Percentiles rank a stretch among this genome's conserved stretches.
Evolutionary conservation across 1,140 invertebrate genomes (phyloP).

Genomic region (Vollenhovia emeryi): DNA sequence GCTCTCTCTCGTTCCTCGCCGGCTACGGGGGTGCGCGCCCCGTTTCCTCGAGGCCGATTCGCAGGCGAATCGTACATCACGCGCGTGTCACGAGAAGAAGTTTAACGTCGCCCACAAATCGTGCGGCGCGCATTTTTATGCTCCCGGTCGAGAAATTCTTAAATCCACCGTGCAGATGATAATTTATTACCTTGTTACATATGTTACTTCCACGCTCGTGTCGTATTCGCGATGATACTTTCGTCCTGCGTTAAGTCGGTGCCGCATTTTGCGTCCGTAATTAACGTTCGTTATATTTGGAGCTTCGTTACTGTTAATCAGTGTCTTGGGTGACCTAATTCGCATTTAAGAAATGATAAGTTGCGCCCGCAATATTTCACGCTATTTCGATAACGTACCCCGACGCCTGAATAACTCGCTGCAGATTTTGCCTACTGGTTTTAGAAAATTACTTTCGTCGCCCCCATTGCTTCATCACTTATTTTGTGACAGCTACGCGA

Average conservation of each 20-base stretch:
- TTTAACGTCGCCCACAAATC: conserved; percentile 59
- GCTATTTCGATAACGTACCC: background rate
- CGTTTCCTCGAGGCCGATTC: background rate
- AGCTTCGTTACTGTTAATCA: background rate
- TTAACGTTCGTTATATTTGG: conserved; percentile 28
- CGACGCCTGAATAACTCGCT: background rate
- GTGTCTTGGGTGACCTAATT: background rate
- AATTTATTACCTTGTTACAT: conserved; percentile 67
- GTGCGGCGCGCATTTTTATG: conserved; percentile 48
- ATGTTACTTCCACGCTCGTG: background rate
- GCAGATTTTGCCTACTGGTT: background rate
- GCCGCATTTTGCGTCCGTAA: conserved; percentile 8
- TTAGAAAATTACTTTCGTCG: too few relatives aligned
- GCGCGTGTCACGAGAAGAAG: conserved; percentile 51
- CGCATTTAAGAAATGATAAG: background rate
- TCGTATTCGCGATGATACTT: background rate
- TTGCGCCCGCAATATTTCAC: background rate
- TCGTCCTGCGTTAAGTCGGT: background rate
- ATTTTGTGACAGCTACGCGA: background rate
- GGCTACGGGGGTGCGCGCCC: background rate
- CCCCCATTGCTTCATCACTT: background rate
- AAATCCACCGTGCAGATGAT: conserved; percentile 58
- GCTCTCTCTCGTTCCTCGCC: too few relatives aligned
- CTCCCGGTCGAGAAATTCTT: conserved; percentile 41
- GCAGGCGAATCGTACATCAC: conserved; percentile 44